phyloP scores from a whole-genome alignment of 2,888 invertebrate species.

The Nyleta sp. region DNA sequence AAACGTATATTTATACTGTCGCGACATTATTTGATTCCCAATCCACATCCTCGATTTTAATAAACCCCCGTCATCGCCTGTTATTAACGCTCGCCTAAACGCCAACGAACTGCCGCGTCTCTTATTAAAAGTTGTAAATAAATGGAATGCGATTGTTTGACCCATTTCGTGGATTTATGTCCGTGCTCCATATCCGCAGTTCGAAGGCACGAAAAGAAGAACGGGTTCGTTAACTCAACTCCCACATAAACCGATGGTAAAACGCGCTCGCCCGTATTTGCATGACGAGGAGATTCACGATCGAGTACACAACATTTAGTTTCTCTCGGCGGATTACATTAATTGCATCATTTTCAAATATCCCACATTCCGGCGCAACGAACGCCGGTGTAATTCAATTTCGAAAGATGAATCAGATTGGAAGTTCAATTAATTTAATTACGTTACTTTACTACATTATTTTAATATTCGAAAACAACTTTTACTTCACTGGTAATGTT shows the following conservation, averaged over 20 bases:
- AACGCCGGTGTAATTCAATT: not conserved
- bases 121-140: conserved; percentile 9
- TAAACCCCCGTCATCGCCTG: too few relatives aligned
- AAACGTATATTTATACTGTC: not conserved
- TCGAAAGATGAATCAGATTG: not conserved
- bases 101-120: too few relatives aligned
- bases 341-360: conserved; percentile 18
- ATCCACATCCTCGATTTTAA: conserved; percentile 12
- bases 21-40: conserved; percentile 13
- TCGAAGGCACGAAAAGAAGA: conserved; percentile 26
- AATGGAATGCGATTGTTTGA: conserved; percentile 20
- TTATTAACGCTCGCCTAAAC: too few relatives aligned
- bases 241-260: conserved; percentile 22
- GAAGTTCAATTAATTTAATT: not conserved
- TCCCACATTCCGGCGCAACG: too few relatives aligned
- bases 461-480: too few relatives aligned
- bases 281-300: conserved; percentile 28
- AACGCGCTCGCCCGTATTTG: conserved; percentile 40
- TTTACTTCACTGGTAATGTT: too few relatives aligned
- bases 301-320: conserved; percentile 21
- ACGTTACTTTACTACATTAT: too few relatives aligned
- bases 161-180: conserved; percentile 29
- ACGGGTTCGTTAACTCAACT: conserved; percentile 32
- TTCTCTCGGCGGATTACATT: conserved; percentile 12
- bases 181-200: conserved; percentile 15